A percentile compares a stretch with the other conserved stretches of the same genome.
phyloP scores from a whole-genome alignment of 2,113 vertebrate genomes.

The Mobula birostris region DNA sequence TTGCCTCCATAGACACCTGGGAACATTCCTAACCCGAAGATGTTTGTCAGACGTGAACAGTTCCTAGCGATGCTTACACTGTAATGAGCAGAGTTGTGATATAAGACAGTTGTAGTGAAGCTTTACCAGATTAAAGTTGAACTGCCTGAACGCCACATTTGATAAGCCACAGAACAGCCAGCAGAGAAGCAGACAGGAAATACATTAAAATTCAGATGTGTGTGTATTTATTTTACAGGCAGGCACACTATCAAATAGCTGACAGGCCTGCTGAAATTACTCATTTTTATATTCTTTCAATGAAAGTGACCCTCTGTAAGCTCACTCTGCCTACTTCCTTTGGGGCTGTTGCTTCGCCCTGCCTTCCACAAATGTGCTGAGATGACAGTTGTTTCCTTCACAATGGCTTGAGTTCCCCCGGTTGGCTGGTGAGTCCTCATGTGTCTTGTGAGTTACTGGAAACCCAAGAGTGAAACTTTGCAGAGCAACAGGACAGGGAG shows the following conservation, averaged over 20 bases:
- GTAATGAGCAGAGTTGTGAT: not conserved
- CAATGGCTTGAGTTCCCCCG: not conserved
- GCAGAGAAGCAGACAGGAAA: slow-evolving; percentile 5
- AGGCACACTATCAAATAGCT: not conserved
- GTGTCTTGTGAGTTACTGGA: not conserved
- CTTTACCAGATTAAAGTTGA: not conserved
- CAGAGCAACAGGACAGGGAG: too few relatives aligned
- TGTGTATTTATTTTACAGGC: not conserved
- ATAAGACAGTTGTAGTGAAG: not conserved
- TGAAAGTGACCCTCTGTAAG: not conserved
- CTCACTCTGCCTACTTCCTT: not conserved
- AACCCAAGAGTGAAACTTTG: not conserved
- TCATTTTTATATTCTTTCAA: not conserved
- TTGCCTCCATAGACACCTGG: not conserved
- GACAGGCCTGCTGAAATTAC: not conserved
- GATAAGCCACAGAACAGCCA: slow-evolving; percentile 13
- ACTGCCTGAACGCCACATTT: not conserved
- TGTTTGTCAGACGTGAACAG: too few relatives aligned
- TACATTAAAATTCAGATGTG: slow-evolving; percentile 9
- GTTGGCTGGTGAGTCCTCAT: not conserved
- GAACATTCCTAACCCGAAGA: not conserved
- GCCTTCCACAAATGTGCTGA: not conserved
- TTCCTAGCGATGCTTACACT: too few relatives aligned
- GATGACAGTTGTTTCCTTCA: not conserved
- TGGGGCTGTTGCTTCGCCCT: not conserved